A percentile compares a stretch with the other conserved stretches of the same genome.
Evolutionary conservation across 2,113 vertebrate species (phyloP).

Genomic region (Oenanthe melanoleuca): DNA sequence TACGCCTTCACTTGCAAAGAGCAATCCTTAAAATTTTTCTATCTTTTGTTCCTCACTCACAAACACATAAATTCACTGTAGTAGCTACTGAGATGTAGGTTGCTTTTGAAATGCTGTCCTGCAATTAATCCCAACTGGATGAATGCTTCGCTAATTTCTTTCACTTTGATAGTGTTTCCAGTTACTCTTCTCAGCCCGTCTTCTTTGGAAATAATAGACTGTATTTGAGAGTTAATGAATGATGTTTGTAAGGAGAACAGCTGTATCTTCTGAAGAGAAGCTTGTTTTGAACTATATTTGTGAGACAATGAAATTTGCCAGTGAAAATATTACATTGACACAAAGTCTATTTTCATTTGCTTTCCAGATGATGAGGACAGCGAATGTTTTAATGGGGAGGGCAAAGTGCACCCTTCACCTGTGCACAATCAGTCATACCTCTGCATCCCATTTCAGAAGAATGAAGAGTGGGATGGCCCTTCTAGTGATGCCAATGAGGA

Average conservation of each 20-base stretch:
- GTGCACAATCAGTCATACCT: slow-evolving; percentile 90
- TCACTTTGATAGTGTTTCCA: background rate
- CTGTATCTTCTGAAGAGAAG: background rate
- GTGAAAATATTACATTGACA: background rate
- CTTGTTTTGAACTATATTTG: background rate
- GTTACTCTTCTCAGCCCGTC: background rate
- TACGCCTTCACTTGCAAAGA: background rate
- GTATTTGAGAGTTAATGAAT: background rate
- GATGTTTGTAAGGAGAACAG: background rate
- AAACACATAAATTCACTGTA: background rate
- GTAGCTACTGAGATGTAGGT: background rate
- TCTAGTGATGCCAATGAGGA: slow-evolving; percentile 81
- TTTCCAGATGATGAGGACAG: slow-evolving; percentile 89
- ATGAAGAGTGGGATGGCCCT: slow-evolving; percentile 81
- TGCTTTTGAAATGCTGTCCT: background rate
- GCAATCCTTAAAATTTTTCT: background rate
- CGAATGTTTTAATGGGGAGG: slow-evolving; percentile 77
- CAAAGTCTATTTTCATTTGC: background rate
- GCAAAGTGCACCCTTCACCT: slow-evolving; percentile 69
- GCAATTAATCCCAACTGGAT: background rate
- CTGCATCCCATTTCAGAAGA: slow-evolving; percentile 89
- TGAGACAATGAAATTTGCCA: background rate
- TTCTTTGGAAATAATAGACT: background rate
- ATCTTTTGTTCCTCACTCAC: background rate
- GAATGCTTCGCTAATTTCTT: background rate